Evolutionary conservation across 2,797 vertebrate genomes (phyloP).

Genomic region (Peromyscus aztecus): DNA sequence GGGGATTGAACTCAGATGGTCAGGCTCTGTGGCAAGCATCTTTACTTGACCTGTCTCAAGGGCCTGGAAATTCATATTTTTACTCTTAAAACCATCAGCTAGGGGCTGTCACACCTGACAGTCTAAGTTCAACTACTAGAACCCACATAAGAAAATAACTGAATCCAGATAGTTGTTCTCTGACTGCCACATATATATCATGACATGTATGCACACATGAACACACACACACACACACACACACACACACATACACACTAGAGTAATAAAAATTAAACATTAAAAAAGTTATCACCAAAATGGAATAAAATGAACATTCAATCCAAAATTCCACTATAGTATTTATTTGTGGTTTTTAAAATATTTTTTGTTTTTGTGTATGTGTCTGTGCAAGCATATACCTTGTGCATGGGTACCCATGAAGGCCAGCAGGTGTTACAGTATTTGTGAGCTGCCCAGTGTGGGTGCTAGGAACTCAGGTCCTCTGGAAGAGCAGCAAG

Average conservation of each 20-base stretch:
- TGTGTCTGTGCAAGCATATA: background rate
- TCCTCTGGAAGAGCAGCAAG: too few relatives aligned
- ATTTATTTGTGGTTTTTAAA: background rate
- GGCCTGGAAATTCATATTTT: background rate
- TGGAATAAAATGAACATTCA: slow-evolving; percentile 16
- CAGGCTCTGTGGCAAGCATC: background rate
- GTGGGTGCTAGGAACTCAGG: background rate
- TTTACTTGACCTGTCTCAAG: background rate
- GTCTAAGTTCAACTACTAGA: background rate
- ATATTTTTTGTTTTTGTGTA: background rate
- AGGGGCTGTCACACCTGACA: background rate
- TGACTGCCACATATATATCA: background rate
- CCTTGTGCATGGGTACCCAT: too few relatives aligned
- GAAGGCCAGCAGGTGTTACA: background rate
- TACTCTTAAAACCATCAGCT: slow-evolving; percentile 6
- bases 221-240: background rate
- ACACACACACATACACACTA: too few relatives aligned
- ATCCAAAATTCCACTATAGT: background rate
- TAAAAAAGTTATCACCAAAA: background rate
- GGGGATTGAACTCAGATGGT: background rate
- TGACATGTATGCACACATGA: background rate
- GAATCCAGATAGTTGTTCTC: too few relatives aligned
- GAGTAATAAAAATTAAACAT: background rate
- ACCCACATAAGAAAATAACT: background rate
- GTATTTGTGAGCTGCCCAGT: background rate